Evolutionary conservation across 2,888 invertebrate species (phyloP).

Genomic region (Gastracanthus pulcherrimus): DNA sequence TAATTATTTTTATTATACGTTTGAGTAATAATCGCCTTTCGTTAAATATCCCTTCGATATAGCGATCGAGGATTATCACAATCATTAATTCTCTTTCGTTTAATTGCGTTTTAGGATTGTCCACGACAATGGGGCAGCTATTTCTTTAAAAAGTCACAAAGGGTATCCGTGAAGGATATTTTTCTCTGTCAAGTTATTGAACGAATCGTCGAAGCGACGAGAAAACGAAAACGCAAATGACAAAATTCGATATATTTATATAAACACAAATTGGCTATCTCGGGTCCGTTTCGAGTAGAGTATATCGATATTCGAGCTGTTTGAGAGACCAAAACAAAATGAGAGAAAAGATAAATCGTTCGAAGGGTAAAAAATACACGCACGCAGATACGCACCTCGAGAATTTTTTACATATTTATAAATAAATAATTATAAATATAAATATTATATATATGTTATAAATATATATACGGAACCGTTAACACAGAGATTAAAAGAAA

Average conservation of each 20-base stretch:
- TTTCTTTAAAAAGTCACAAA: slow-evolving; percentile 73
- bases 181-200: slow-evolving; percentile 56
- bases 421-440: slow-evolving; percentile 57
- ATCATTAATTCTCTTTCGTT: slow-evolving; percentile 74
- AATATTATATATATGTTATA: slow-evolving; percentile 60
- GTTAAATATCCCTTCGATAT: slow-evolving; percentile 51
- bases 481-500: slow-evolving; percentile 50
- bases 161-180: slow-evolving; percentile 61
- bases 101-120: slow-evolving; percentile 77
- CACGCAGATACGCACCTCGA: slow-evolving; percentile 21
- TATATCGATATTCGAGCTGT: not conserved
- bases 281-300: slow-evolving; percentile 23
- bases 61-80: slow-evolving; percentile 53
- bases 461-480: slow-evolving; percentile 58
- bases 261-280: slow-evolving; percentile 33
- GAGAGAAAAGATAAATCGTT: slow-evolving; percentile 39
- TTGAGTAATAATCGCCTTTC: slow-evolving; percentile 57
- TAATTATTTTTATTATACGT: slow-evolving; percentile 21
- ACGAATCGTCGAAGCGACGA: slow-evolving; percentile 57
- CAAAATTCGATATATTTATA: slow-evolving; percentile 7
- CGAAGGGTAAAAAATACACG: slow-evolving; percentile 37
- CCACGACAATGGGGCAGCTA: slow-evolving; percentile 77
- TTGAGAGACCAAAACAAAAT: slow-evolving; percentile 19
- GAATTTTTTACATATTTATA: slow-evolving; percentile 48
- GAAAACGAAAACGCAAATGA: slow-evolving; percentile 43